Evolutionary conservation across 2,113 vertebrate species (phyloP), one percentile per base, ranked within the genome.

Genomic region (Scomber japonicus): DNA sequence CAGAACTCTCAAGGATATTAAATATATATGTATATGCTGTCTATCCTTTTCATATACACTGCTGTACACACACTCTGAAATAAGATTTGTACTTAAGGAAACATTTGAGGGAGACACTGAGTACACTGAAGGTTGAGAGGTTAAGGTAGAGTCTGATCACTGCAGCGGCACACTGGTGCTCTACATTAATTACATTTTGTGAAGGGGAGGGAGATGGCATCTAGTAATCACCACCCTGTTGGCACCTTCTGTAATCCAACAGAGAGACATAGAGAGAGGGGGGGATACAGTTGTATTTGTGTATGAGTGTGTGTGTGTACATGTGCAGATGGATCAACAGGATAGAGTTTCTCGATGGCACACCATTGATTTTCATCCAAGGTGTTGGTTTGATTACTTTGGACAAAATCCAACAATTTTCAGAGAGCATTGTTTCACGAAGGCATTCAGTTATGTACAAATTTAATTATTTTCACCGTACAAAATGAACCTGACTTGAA

Each of bases 301-400:
- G 48, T 13, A 31, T 57, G 45, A 71, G 45, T 57, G 49, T 55
- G 12, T 68, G 27, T 61, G n/a, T 59, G 55, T 7, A 1, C 53
- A 74, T 5, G 31, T 56, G 57, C 45, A 69, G 80, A 87, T 54
- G 13, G 69, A 84, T 80, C 71, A 74, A 83, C 71, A 40, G 87
- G 78, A 83, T 75, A 57, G 78, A 65, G 75, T 81, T 71, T 85
- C 59, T 84, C 65, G 21, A 80, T 80, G 85, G 84, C 75, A 81
- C 54, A 35, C 59, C n/a, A 62, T 81, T 87, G 89, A 86, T 78
- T 85, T 81, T 56, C 79, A 86, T 91, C 88, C 88, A 90, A 88
- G 78, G 89, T 91, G 84, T 88, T 90, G 83, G 80, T 85, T 79
- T 93, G 91, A 94, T 94, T 93, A 92, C 83, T 81, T 93, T 93